Evolutionary conservation across 2,797 vertebrate genomes (phyloP).

Genomic region (Lates japonicus): DNA sequence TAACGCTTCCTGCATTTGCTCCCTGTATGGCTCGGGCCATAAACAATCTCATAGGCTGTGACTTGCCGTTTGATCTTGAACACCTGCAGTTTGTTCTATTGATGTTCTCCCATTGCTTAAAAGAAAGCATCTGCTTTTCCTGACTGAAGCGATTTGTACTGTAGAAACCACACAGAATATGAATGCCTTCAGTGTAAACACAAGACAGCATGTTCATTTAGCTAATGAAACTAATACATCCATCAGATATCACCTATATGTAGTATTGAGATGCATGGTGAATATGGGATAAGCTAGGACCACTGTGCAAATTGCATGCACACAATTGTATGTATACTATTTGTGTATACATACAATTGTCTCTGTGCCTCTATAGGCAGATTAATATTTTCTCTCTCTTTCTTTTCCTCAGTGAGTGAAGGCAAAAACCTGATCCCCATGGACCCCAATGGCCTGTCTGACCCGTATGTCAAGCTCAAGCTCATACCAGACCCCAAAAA

Average conservation of each 20-base stretch:
- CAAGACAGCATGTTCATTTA: background rate
- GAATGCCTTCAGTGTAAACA: constrained; percentile 11
- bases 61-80: constrained; percentile 38
- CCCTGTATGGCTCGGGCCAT: constrained; percentile 4
- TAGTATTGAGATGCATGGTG: background rate
- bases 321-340: background rate
- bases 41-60: constrained; percentile 22
- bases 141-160: background rate
- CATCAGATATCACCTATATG: background rate
- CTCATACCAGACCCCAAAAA: constrained; percentile 97
- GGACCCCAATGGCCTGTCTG: constrained; percentile 98
- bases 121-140: background rate
- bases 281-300: background rate
- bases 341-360: background rate
- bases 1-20: constrained; percentile 39
- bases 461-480: constrained; percentile 98
- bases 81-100: constrained; percentile 36
- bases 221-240: background rate
- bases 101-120: constrained; percentile 44
- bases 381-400: constrained; percentile 1
- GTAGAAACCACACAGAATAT: background rate
- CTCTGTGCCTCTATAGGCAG: background rate
- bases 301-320: background rate
- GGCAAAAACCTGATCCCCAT: constrained; percentile 98
- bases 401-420: constrained; percentile 89